phyloP scores from a whole-genome alignment of 2,888 invertebrate species.

The Orthonevra nobilis region DNA sequence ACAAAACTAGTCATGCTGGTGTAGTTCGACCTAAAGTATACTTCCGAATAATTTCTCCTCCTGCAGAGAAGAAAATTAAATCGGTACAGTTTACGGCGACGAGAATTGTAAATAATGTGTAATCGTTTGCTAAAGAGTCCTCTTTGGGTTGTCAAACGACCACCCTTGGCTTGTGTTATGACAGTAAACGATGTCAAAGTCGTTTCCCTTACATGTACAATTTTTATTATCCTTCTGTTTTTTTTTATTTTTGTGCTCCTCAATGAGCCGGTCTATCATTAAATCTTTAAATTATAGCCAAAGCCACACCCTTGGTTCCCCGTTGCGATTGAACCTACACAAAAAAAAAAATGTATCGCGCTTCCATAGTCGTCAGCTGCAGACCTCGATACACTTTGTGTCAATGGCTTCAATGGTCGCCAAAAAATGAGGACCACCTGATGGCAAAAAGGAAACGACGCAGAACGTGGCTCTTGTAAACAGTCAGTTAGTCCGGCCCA shows the following conservation, averaged over 20 bases:
- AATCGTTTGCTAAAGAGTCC: conserved; percentile 8
- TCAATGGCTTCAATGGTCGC: not conserved
- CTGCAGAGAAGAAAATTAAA: conserved; percentile 26
- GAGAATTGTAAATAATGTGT: no score
- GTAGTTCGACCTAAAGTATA: not conserved
- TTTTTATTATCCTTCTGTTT: not conserved
- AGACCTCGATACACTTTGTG: conserved; percentile 5
- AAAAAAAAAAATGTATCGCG: conserved; percentile 7
- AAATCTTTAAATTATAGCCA: conserved; percentile 24
- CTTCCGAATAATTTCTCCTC: conserved; percentile 33
- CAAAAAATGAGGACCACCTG: conserved; percentile 30
- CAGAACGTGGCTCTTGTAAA: conserved; percentile 9
- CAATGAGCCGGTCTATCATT: conserved; percentile 23
- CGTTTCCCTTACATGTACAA: not conserved
- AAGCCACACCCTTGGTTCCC: conserved; percentile 28
- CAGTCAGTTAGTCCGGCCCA: not conserved
- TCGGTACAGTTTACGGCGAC: no score
- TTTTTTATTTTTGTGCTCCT: not conserved
- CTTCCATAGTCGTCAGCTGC: conserved; percentile 15
- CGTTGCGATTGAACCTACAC: not conserved
- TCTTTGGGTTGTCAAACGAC: conserved; percentile 17
- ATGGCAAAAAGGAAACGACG: conserved; percentile 15
- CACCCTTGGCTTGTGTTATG: conserved; percentile 31
- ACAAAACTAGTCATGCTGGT: no score
- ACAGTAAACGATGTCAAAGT: conserved; percentile 14